Conservation (phyloP, 1,140 invertebrate species). For the Diorhabda sublineata region DNA sequence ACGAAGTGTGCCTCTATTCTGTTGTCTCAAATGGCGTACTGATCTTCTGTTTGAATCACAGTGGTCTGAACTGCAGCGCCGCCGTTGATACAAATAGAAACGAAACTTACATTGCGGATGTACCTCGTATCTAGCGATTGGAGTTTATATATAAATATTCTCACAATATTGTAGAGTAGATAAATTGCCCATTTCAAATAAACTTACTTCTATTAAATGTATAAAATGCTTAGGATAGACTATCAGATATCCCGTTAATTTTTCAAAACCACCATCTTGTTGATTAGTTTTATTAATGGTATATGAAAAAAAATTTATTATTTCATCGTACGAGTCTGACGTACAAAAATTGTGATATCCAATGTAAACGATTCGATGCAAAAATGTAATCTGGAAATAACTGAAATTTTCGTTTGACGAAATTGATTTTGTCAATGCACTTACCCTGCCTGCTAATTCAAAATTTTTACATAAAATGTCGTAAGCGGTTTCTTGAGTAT, state of each 20-base stretch:
- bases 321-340: neutral
- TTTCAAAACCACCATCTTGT: neutral
- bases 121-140: too few species aligned
- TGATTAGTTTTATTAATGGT: neutral
- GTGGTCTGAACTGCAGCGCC: too few species aligned
- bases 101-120: too few species aligned
- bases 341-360: constrained; percentile 6
- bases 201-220: constrained; percentile 13
- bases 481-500: constrained; percentile 26
- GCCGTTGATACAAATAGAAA: too few species aligned
- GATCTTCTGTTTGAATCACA: too few species aligned
- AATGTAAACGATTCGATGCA: constrained; percentile 12
- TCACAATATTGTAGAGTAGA: neutral
- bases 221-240: constrained; percentile 3
- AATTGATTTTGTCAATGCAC: neutral
- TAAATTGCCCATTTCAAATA: neutral
- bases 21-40: too few species aligned
- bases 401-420: neutral
- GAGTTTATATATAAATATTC: too few species aligned
- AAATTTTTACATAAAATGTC: constrained; percentile 24
- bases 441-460: constrained; percentile 23
- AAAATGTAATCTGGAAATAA: neutral
- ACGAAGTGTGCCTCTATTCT: too few species aligned
- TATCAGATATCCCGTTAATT: constrained; percentile 9
- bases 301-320: neutral